Evolutionary conservation across 1,140 invertebrate genomes (phyloP).

Genomic region (Asobara japonica): DNA sequence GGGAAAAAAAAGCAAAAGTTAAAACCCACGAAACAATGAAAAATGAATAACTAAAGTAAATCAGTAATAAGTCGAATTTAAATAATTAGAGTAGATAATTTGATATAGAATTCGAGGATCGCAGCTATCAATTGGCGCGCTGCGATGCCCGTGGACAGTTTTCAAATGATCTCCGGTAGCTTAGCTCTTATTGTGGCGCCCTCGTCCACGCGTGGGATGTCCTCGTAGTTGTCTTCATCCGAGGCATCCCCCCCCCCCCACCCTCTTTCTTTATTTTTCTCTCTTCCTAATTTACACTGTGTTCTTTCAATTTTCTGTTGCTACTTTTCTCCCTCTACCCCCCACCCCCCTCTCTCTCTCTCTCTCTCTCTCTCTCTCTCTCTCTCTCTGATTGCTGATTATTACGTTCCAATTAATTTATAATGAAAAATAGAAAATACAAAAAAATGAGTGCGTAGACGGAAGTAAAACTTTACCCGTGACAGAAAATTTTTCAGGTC

Average conservation of each 20-base stretch:
- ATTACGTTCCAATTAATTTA: slow-evolving; percentile 20
- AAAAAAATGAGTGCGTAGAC: background rate
- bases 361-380: slow-evolving; percentile 1
- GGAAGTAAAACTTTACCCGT: too few relatives aligned
- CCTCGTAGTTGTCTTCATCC: slow-evolving; percentile 46
- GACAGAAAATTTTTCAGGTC: too few relatives aligned
- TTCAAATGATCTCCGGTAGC: slow-evolving; percentile 68
- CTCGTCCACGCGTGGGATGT: slow-evolving; percentile 53
- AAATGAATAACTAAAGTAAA: slow-evolving; percentile 63
- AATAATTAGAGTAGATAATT: slow-evolving; percentile 67
- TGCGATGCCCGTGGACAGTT: slow-evolving; percentile 66
- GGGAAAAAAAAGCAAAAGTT: slow-evolving; percentile 53
- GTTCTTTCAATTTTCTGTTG: slow-evolving; percentile 9
- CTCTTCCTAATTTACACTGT: slow-evolving; percentile 19
- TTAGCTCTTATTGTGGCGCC: slow-evolving; percentile 63
- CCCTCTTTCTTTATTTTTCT: slow-evolving; percentile 27
- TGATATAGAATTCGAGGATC: slow-evolving; percentile 61
- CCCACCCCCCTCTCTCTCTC: background rate
- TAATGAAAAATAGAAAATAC: background rate
- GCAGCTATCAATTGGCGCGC: slow-evolving; percentile 65
- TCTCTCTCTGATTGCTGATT: slow-evolving; percentile 19
- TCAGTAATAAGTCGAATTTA: slow-evolving; percentile 62
- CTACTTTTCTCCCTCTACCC: background rate
- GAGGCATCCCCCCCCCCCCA: slow-evolving; percentile 42
- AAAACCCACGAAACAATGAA: slow-evolving; percentile 48